These are phyloP conservation scores for Alviniconcha marisindica DNA, from an alignment of 1,140 invertebrate species.

Conservation along the genomic window DNA sequence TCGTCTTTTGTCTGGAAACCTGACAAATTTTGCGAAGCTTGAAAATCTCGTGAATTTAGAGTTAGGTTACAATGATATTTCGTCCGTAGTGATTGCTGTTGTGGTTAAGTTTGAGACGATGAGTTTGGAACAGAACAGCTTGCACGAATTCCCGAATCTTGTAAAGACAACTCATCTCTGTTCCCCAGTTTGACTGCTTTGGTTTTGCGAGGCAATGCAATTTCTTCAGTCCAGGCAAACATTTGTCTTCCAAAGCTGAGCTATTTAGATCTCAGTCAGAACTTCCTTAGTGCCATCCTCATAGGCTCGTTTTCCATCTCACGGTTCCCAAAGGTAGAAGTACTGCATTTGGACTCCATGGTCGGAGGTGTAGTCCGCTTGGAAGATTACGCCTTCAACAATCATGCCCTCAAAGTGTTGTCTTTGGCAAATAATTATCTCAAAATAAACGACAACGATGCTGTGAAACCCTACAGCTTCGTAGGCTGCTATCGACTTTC, in stretches of 20 bases:
- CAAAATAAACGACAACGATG: not conserved
- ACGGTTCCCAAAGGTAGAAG: not conserved
- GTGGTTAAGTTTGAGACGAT: not conserved
- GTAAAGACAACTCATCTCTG: not conserved
- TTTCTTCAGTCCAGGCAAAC: not conserved
- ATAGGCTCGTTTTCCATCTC: not conserved
- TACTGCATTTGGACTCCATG: not conserved
- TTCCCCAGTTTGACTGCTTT: not conserved
- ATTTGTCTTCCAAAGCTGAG: not conserved
- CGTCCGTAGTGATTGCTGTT: not conserved
- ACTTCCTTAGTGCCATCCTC: not conserved
- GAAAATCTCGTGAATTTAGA: not conserved
- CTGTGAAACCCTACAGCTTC: not conserved
- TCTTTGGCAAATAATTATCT: not conserved
- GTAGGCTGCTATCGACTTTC: not conserved
- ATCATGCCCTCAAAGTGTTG: not conserved
- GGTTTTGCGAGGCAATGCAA: not conserved
- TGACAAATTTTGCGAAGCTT: not conserved
- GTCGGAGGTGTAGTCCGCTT: not conserved
- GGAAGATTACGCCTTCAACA: not conserved
- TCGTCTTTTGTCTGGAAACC: not conserved
- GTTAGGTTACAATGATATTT: not conserved
- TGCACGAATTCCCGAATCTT: not conserved
- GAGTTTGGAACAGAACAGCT: not conserved
- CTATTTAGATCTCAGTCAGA: not conserved